Base-by-base conservation (phyloP, 2,797 vertebrate species). In the Australoheros facetus region DNA sequence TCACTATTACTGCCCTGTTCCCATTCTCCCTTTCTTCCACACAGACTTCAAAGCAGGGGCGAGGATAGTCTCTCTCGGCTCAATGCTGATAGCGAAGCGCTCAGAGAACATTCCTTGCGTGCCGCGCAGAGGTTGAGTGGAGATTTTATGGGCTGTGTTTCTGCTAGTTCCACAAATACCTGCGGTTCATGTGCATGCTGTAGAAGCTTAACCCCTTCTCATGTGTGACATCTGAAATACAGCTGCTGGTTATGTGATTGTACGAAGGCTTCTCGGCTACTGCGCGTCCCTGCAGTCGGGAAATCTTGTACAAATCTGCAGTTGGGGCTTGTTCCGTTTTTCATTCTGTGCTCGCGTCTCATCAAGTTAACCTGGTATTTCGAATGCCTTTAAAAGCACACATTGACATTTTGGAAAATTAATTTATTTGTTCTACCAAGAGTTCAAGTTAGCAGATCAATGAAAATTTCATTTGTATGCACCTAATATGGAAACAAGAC, bases 141-240 rank as follows among this genome's bases (percentile, higher is more conserved):
- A 71, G 85, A 87, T 90, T 91, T 92, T 93, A 91, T 81, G 81
- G 83, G 87, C 83, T 84, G 81, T 82, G 71, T 92, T 89, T 82
- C 75, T 88, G 89, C 85, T 73, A 81, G 90, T 84, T 84, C 55
- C 85, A 80, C 88, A 84, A 88, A 91, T 91, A 92, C 88, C 83
- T 88, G 85, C 59, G 89, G 85, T 88, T 83, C 85, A 78, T 81
- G 58, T 84, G 84, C 58, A 71, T 23, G 78, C 75, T 82, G 87
- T 26, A 26, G 55, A 73, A 71, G 88, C 85, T 88, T 88, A 89
- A 88, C 85, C 86, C 84, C 73, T 87, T 87, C 83, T 84, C 54
- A 19, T 26, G 54, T 80, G 74, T 59, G 57, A 48, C 66, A 69
- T 73, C 79, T 77, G 71, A 80, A 74, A 77, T 75, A 56, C 34